These are phyloP conservation scores for Lathronympha strigana DNA, from an alignment of 2,888 invertebrate species.

Conservation along the genomic window DNA sequence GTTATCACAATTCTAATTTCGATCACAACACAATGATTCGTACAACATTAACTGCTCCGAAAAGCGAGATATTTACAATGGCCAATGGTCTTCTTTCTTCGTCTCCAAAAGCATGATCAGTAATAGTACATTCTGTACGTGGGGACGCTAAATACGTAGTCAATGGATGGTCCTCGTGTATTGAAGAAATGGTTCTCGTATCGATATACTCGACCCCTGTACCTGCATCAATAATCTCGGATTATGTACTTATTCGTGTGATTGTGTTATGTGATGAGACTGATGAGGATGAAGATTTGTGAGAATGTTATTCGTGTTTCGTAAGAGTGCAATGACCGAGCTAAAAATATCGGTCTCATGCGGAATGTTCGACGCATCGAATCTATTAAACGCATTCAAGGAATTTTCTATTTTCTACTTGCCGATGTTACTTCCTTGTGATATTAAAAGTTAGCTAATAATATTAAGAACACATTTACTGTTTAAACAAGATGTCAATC, in stretches of 20 bases:
- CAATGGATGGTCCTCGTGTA: slow-evolving; percentile 75
- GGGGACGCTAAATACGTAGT: slow-evolving; percentile 82
- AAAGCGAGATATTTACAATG: slow-evolving; percentile 70
- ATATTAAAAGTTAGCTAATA: slow-evolving; percentile 8
- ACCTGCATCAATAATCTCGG: slow-evolving; percentile 77
- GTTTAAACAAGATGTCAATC: not conserved
- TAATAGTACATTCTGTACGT: slow-evolving; percentile 82
- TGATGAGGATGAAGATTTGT: slow-evolving; percentile 48
- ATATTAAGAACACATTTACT: not conserved
- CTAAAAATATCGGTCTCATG: slow-evolving; percentile 65
- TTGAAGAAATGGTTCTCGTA: slow-evolving; percentile 84
- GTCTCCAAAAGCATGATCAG: slow-evolving; percentile 58
- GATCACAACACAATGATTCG: slow-evolving; percentile 75
- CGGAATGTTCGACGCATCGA: slow-evolving; percentile 69
- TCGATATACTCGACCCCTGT: slow-evolving; percentile 82
- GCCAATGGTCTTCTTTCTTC: slow-evolving; percentile 47
- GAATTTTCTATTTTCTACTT: slow-evolving; percentile 56
- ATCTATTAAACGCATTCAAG: slow-evolving; percentile 73
- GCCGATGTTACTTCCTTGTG: slow-evolving; percentile 12
- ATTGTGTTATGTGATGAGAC: slow-evolving; percentile 49
- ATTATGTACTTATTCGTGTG: slow-evolving; percentile 54
- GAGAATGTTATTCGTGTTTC: slow-evolving; percentile 56
- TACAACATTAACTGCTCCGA: slow-evolving; percentile 59
- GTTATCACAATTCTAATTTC: slow-evolving; percentile 77
- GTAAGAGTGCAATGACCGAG: slow-evolving; percentile 76